Conservation (phyloP, 1,140 invertebrate genomes). For the Pectinophora gossypiella region DNA sequence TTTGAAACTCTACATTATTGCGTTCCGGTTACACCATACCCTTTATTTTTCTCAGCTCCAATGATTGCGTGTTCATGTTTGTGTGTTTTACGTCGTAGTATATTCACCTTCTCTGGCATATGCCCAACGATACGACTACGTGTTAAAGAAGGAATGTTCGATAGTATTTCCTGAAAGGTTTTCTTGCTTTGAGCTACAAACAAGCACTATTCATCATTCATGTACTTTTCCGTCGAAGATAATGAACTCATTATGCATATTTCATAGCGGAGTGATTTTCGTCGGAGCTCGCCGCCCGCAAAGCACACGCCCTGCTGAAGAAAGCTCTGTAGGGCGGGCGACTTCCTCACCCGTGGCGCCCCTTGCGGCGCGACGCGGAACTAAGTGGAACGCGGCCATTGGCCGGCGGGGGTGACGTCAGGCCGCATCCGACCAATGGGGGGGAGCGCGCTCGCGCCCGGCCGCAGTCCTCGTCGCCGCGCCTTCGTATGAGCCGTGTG, state of each 20-base stretch:
- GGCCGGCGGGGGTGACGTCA: conserved; percentile 59
- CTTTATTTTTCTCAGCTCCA: conserved; percentile 20
- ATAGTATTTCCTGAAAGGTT: conserved; percentile 1
- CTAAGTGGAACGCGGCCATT: conserved; percentile 39
- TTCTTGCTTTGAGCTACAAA: conserved; percentile 2
- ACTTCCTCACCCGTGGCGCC: conserved; percentile 50
- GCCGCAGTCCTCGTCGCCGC: conserved; percentile 65
- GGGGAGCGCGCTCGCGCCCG: conserved; percentile 49
- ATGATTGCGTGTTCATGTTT: conserved; percentile 11
- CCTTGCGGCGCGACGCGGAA: conserved; percentile 38
- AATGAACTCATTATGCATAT: conserved; percentile 15
- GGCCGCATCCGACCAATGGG: conserved; percentile 48
- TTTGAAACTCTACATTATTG: neutral
- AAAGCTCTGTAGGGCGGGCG: conserved; percentile 70
- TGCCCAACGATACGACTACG: conserved; percentile 22
- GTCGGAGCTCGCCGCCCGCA: conserved; percentile 45
- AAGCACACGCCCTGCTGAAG: conserved; percentile 70
- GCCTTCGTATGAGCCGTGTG: conserved; percentile 67
- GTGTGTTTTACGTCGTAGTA: conserved; percentile 36
- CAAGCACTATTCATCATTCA: neutral
- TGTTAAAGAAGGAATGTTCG: conserved; percentile 1
- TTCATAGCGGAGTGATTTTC: conserved; percentile 25
- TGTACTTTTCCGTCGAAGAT: conserved; percentile 1
- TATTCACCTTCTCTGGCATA: conserved; percentile 41
- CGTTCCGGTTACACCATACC: neutral